A percentile compares a stretch with the other conserved stretches of the same genome.
Conservation (phyloP, 2,113 vertebrate species). For the Onychorhynchus coronatus region DNA sequence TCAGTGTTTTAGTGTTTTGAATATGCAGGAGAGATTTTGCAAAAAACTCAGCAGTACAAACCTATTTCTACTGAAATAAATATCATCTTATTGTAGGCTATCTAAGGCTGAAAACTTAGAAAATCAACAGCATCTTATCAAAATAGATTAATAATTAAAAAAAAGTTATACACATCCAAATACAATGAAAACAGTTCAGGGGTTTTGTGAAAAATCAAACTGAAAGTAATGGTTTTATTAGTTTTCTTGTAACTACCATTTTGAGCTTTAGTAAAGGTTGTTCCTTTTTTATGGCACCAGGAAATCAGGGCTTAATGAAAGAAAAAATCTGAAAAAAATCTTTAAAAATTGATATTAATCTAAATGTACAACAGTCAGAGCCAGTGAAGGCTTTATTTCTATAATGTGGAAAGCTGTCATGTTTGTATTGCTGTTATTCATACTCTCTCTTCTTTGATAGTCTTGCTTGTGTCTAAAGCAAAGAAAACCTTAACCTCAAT, state of each 20-base stretch:
- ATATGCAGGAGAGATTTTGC: neutral
- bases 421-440: neutral
- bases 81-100: neutral
- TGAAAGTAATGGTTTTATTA: neutral
- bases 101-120: neutral
- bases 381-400: neutral
- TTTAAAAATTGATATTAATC: neutral
- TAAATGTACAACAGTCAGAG: neutral
- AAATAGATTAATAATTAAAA: rapidly evolving
- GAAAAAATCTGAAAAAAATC: neutral
- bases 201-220: neutral
- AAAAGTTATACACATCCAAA: neutral
- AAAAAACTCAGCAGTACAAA: neutral
- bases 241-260: neutral
- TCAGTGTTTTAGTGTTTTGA: neutral
- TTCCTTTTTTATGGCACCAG: neutral
- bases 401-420: neutral
- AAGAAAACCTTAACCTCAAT: neutral
- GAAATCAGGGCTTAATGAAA: neutral
- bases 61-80: neutral
- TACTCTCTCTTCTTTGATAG: neutral
- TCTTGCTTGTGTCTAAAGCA: neutral
- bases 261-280: neutral
- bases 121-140: neutral
- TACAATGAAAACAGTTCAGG: neutral